Conservation (phyloP, 2,797 vertebrate species). For the Heterohyrax brucei region DNA sequence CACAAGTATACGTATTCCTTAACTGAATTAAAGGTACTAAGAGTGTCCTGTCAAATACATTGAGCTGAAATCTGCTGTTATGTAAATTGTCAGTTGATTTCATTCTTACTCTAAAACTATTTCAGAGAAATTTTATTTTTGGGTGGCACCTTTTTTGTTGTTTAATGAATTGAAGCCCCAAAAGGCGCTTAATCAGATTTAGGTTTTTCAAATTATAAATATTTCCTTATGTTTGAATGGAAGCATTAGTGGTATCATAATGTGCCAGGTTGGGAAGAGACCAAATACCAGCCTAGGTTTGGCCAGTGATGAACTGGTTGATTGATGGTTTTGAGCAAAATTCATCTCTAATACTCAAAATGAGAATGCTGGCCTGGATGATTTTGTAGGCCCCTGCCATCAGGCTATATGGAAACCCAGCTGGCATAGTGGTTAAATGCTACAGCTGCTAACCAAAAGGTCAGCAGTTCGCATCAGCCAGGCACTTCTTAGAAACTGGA, state of each 20-base stretch:
- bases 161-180: constrained; percentile 17
- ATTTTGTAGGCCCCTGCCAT: background rate
- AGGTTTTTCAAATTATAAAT: background rate
- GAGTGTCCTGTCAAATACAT: constrained; percentile 12
- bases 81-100: constrained; percentile 42
- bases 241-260: background rate
- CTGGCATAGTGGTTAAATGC: too few species aligned
- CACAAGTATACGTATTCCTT: background rate
- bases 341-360: background rate
- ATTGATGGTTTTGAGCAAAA: background rate
- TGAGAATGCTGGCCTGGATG: background rate
- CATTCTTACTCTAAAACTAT: constrained; percentile 9
- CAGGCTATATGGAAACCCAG: too few species aligned
- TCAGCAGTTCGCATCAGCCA: too few species aligned
- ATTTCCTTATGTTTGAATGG: constrained; percentile 1
- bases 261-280: background rate
- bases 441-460: too few species aligned
- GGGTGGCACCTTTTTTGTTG: background rate
- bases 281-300: background rate
- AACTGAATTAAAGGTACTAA: background rate
- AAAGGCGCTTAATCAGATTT: background rate
- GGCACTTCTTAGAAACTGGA: too few species aligned
- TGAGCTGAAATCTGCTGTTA: constrained; percentile 2
- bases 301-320: background rate
- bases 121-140: constrained; percentile 43